Evolutionary conservation across 2,888 invertebrate species (phyloP).

Genomic region (Harpalus rubripes): DNA sequence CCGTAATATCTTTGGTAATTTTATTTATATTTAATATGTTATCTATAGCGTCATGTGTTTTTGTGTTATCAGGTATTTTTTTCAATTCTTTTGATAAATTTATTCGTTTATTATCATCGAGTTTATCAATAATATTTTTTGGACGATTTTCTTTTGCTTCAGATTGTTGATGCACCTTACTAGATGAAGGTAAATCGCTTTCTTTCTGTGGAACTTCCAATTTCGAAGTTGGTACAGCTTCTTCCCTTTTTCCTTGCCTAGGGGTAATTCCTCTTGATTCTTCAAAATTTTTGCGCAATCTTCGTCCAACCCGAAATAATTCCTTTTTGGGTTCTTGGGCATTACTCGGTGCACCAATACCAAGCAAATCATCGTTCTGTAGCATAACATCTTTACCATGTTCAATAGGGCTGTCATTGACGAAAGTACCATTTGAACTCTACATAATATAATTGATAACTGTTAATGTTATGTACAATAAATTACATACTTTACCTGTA

Average conservation of each 20-base stretch:
- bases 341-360: conserved; percentile 78
- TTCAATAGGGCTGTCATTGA: conserved; percentile 78
- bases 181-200: background rate
- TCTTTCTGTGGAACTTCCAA: background rate
- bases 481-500: conserved; percentile 68
- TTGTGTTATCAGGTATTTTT: background rate
- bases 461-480: background rate
- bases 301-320: conserved; percentile 25
- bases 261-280: background rate
- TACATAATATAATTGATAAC: conserved; percentile 71
- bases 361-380: conserved; percentile 78
- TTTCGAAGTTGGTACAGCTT: too few species aligned
- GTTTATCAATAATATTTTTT: background rate
- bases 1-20: conserved; percentile 15
- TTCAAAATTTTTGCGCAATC: background rate
- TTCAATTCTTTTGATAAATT: background rate
- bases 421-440: conserved; percentile 82
- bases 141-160: background rate
- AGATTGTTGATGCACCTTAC: background rate
- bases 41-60: background rate
- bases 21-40: conserved; percentile 43
- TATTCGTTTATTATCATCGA: background rate
- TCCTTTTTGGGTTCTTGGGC: conserved; percentile 72
- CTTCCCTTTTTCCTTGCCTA: too few species aligned
- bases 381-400: conserved; percentile 75